Evolutionary conservation across 2,888 invertebrate species (phyloP).

Genomic region (Diplazon laetatorius): DNA sequence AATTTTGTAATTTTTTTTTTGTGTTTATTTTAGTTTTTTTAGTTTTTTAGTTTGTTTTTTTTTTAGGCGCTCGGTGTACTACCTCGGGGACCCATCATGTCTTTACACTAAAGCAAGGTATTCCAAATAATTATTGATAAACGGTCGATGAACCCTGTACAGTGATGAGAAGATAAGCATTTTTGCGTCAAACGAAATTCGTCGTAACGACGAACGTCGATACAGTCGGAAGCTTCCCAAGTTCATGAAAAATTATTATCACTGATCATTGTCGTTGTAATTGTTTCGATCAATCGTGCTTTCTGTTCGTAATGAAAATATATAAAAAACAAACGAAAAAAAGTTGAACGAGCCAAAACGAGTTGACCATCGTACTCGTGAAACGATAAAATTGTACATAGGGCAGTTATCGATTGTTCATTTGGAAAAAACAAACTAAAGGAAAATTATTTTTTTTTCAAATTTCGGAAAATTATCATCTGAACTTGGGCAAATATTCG

Average conservation of each 20-base stretch:
- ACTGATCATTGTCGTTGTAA: background rate
- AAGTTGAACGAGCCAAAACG: background rate
- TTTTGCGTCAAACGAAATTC: constrained; percentile 11
- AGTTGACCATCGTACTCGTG: background rate
- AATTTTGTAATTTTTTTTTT: constrained; percentile 7
- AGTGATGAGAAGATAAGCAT: constrained; percentile 46
- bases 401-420: background rate
- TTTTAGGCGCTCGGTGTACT: constrained; percentile 57
- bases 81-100: constrained; percentile 53
- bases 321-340: background rate
- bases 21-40: too few species aligned
- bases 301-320: constrained; percentile 17
- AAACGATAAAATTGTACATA: constrained; percentile 30
- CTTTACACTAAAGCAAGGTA: constrained; percentile 58
- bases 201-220: constrained; percentile 30
- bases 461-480: constrained; percentile 62
- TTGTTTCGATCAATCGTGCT: background rate
- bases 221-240: constrained; percentile 34
- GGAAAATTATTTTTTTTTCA: background rate
- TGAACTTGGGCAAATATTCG: constrained; percentile 68
- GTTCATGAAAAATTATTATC: constrained; percentile 36
- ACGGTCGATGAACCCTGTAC: constrained; percentile 64
- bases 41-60: too few species aligned
- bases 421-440: background rate
- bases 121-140: constrained; percentile 66